phyloP scores from a whole-genome alignment of 2,888 invertebrate species.

The Monochamus alternatus region DNA sequence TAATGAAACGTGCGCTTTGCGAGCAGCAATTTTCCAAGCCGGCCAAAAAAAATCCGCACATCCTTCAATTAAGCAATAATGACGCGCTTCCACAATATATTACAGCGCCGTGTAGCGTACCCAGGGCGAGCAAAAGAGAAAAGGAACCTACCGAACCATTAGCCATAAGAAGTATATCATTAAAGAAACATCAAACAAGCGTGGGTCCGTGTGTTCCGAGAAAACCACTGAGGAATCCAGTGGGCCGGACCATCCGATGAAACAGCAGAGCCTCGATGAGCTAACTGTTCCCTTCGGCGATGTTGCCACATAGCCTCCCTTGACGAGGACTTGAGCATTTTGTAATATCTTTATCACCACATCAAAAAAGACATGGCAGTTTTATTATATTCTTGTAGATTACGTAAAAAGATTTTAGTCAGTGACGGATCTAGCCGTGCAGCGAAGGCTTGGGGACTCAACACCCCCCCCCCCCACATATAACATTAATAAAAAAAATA shows the following conservation, averaged over 20 bases:
- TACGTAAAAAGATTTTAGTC: too few relatives aligned
- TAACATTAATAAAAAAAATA: too few relatives aligned
- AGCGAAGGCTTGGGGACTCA: too few relatives aligned
- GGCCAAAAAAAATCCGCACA: constrained; percentile 22
- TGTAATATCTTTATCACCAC: too few relatives aligned
- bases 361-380: too few relatives aligned
- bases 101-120: constrained; percentile 7
- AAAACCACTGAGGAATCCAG: constrained; percentile 63
- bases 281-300: constrained; percentile 29
- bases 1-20: background rate
- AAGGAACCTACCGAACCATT: constrained; percentile 37
- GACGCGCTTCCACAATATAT: constrained; percentile 29
- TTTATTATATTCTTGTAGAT: too few relatives aligned
- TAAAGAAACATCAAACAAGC: constrained; percentile 49
- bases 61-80: constrained; percentile 31
- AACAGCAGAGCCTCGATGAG: constrained; percentile 19
- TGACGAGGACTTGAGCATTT: background rate
- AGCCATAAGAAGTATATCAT: constrained; percentile 47
- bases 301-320: constrained; percentile 22
- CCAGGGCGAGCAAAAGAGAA: constrained; percentile 10
- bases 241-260: constrained; percentile 64
- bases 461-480: too few relatives aligned
- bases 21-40: constrained; percentile 17
- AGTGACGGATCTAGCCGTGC: too few relatives aligned
- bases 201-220: constrained; percentile 57